Evolutionary conservation across 2,113 vertebrate genomes (phyloP), one percentile per base, ranked within the genome.

Genomic region (Genyomyrus donnyi): DNA sequence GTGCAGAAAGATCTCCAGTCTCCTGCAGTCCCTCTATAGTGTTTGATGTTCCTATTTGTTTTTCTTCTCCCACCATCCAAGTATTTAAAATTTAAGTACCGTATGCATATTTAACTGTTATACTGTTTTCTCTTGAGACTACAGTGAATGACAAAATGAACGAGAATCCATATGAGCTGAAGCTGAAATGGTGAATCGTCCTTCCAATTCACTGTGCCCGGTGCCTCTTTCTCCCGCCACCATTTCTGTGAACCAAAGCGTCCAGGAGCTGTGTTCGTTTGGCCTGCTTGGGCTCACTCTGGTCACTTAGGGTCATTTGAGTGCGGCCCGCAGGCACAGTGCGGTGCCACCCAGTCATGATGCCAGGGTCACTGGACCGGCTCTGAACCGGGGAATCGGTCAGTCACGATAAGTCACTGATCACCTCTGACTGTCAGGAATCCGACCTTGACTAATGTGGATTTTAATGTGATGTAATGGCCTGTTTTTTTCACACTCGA

Each of bases 381-480:
- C 91, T 92, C 66, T 48, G 27, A 17, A 8, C 45, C 17, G 58
- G 90, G 49, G 90, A 90, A 93, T 87, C 83, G 90, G 90, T 87
- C 0, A 88, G 48, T 88, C 80, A 27, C 21, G 50, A 90, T 95
- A 94, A 95, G 91, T 95, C 94, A 93, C 93, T 92, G 91, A 89
- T 91, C 27, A 46, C 84, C 31, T 89, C 90, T 91, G 89, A 91
- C 93, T 94, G 91, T 89, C 89, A 92, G 93, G 92, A 90, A 94
- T 93, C 92, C 91, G 91, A 93, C 87, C 91, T 90, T 92, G 92
- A 90, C 91, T 94, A 95, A 95, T 96, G 94, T 95, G 93, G 94
- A 95, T 95, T 93, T 95, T 95, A 95, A 95, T 95, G 93, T 58
- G 93, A 91, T 62, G 90, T 95, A 95, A 95, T 94, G 93, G 93